Base-by-base conservation (phyloP, 1,140 invertebrate genomes). In the Heliconius hewitsoni region DNA sequence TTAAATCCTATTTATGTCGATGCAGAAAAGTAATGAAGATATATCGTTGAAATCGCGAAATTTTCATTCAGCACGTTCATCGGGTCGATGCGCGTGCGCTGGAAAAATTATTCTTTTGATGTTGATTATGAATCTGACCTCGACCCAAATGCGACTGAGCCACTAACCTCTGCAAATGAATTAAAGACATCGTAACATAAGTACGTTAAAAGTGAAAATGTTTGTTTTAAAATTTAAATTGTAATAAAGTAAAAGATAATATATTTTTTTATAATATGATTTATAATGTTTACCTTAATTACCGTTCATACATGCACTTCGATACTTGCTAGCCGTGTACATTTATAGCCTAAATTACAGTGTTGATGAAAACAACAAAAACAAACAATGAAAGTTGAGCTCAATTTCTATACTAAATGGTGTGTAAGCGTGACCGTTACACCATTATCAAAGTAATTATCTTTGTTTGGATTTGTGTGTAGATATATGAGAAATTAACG, bases 1-100 rank as follows among this genome's bases (percentile, higher is more conserved):
- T 89, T 87, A 86, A 82, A 78, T 88, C 13, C 83, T 88, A 86
- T 89, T 86, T 84, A 80, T 85, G 82, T 81, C 80, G 82, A 86
- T 86, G 81, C 81, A 83, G 80, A 85, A 87, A 83, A 79, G 80
- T 80, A 82, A 84, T 79, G 73, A 81, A 86, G 76, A 83, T 83
- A 80, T 57, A 57, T 23, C 72, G 76, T 76, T 57, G 27, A 78
- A 76, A 34, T 82, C 50, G 71, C 70, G 34, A 73, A 82, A 83
- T 80, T 78, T 81, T 80, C 81, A 83, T 81, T 83, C 82, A 83
- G 79, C 81, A 55, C n/a, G 42, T 57, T 76, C 74, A 55, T 72
- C n/a, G 9, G 8, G 71, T 23, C 71, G 71, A 72, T 39, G 8
- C 37, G 37, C 30, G 37, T 71, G 71, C 39, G 71, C 18, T 71